Percentiles rank a stretch among this genome's conserved stretches.
Conservation (phyloP, 2,888 invertebrate genomes). For the Cantharis flavilabris region DNA sequence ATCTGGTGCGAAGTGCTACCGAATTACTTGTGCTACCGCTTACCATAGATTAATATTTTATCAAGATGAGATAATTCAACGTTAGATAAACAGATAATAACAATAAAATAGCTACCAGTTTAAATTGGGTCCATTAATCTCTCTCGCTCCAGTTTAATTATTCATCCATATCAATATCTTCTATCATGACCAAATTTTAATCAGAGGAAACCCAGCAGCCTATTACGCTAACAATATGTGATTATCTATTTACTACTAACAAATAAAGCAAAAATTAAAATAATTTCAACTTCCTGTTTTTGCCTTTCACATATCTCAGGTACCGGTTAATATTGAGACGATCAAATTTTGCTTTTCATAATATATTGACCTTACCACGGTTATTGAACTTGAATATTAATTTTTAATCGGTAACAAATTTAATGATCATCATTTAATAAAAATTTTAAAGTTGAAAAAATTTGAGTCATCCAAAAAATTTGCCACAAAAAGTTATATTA, state of each 20-base stretch:
- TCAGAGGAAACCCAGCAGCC: not conserved
- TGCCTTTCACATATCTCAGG: not conserved
- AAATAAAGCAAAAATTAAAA: not conserved
- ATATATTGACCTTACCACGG: slow-evolving; percentile 23
- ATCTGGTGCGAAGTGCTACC: not conserved
- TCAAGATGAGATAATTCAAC: too few species aligned
- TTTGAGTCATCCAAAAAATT: not conserved
- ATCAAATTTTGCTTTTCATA: not conserved
- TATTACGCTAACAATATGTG: not conserved
- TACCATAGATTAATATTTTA: not conserved
- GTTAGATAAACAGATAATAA: too few species aligned
- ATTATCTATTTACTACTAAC: not conserved
- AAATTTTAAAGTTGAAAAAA: not conserved
- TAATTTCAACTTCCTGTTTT: not conserved
- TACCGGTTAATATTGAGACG: not conserved
- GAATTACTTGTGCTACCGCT: not conserved
- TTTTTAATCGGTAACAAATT: not conserved
- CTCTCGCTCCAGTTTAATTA: not conserved
- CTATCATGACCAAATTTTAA: not conserved
- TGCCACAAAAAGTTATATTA: not conserved
- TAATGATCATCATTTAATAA: not conserved
- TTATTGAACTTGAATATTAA: slow-evolving; percentile 21
- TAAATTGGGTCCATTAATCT: not conserved
- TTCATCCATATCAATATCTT: not conserved
- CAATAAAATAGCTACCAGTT: not conserved